Evolutionary conservation across 2,797 vertebrate genomes (phyloP).

Genomic region (Nasua narica): DNA sequence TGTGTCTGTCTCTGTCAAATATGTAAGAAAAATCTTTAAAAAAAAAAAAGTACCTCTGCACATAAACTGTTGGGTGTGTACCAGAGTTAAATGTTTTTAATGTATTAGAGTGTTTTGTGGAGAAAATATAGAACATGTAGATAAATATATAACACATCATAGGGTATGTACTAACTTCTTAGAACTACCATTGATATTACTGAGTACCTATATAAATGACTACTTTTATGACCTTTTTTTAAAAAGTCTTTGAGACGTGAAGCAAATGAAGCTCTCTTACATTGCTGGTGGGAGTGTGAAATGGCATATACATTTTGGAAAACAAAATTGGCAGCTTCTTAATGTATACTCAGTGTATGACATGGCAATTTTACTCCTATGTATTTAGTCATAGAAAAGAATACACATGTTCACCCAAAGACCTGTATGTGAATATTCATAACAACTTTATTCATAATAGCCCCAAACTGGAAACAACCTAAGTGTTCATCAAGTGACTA

Average conservation of each 20-base stretch:
- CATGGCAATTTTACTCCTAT: background rate
- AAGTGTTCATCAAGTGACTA: background rate
- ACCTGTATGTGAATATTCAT: background rate
- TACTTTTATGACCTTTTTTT: no score
- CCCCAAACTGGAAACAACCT: background rate
- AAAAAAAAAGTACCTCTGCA: background rate
- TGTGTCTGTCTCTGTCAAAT: no score
- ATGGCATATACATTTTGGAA: background rate
- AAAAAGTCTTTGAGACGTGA: background rate
- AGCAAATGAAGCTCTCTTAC: background rate
- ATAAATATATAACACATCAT: background rate
- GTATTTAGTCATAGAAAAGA: background rate
- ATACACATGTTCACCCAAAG: background rate
- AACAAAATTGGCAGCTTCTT: background rate
- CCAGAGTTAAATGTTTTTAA: background rate
- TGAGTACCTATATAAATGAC: background rate
- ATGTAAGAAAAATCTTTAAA: no score
- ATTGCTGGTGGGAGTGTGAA: background rate
- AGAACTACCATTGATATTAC: background rate
- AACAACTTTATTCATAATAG: background rate
- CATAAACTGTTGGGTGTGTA: background rate
- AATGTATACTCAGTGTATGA: background rate
- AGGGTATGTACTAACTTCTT: background rate
- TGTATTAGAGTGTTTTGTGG: background rate
- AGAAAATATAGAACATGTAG: background rate